Evolutionary conservation across 2,888 invertebrate species (phyloP).

Genomic region (Idaea straminata): DNA sequence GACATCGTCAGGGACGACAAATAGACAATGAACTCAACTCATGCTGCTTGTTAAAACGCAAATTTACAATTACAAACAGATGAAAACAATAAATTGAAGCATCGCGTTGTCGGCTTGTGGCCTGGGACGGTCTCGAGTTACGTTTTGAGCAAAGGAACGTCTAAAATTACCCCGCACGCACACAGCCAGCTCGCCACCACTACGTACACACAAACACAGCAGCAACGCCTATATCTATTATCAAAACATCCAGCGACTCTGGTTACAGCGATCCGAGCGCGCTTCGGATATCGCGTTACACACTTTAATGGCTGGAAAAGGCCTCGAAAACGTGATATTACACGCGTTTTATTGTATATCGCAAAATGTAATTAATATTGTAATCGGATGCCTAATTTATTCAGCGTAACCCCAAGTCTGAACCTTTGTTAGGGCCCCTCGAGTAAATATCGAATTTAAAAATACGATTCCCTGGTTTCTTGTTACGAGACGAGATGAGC

Average conservation of each 20-base stretch:
- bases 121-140: constrained; percentile 77
- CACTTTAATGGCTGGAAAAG: constrained; percentile 81
- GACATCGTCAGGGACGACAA: constrained; percentile 40
- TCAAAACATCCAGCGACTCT: constrained; percentile 79
- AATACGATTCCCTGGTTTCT: constrained; percentile 70
- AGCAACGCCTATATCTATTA: constrained; percentile 75
- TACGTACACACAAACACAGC: constrained; percentile 65
- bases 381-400: constrained; percentile 75
- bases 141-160: constrained; percentile 80
- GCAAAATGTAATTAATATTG: constrained; percentile 79
- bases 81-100: constrained; percentile 77
- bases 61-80: constrained; percentile 63
- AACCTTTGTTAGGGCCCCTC: constrained; percentile 58
- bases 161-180: constrained; percentile 79
- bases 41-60: constrained; percentile 38
- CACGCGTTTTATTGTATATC: constrained; percentile 78
- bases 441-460: constrained; percentile 73
- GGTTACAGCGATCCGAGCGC: constrained; percentile 79
- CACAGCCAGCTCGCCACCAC: constrained; percentile 48
- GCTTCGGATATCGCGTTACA: constrained; percentile 78
- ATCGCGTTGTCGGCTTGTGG: constrained; percentile 62
- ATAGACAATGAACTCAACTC: constrained; percentile 35
- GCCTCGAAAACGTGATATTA: constrained; percentile 80
- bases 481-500: constrained; percentile 66
- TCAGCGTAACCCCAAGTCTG: constrained; percentile 58